Evolutionary conservation across 2,113 vertebrate genomes (phyloP), one percentile per base, ranked within the genome.

Genomic region (Lamprotornis superbus): DNA sequence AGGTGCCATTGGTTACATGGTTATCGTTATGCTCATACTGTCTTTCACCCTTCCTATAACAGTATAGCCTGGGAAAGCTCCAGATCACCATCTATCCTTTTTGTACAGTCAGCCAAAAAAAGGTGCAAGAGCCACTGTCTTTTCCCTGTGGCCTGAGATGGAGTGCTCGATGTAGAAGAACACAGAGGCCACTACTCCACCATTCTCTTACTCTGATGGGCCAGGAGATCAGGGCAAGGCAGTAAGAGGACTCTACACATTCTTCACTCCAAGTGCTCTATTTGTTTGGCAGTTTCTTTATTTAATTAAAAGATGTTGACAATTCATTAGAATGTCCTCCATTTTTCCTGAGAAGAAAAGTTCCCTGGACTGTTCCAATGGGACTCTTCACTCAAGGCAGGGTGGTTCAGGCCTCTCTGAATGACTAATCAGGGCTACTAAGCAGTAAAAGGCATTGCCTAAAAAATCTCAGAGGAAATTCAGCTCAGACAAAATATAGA

Each of bases 141-240:
- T 81, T 67, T 52, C 10, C 31, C n/a, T 11, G 28, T 40, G 28
- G 31, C 19, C 81, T 63, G 47, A 56, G 39, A 42, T 0, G 0
- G 75, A 63, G 16, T 9, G 11, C 25, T 67, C 0, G 0, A 5
- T 27, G 22, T 15, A 67, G 47, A 47, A 79, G 67, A 50, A 40
- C 10, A 27, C 15, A 52, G 40, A 78, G 10, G 37, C 9, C 56
- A 37, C 14, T 12, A 47, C 37, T 27, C 37, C 28, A 28, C 27
- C 31, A 4, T 10, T 39, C 12, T 30, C 19, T 25, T 52, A 50
- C 15, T 40, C 27, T 28, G 14, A 14, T 11, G 25, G 15, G 19
- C 5, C 35, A 44, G 20, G 9, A 30, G 49, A 40, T 28, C 11
- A 20, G 30, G 12, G 24, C 7, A 33, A 65, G 27, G 30, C 27